Evolutionary conservation across 2,888 invertebrate species (phyloP), one percentile per base, ranked within the genome.

Genomic region (Laspeyria flexula): DNA sequence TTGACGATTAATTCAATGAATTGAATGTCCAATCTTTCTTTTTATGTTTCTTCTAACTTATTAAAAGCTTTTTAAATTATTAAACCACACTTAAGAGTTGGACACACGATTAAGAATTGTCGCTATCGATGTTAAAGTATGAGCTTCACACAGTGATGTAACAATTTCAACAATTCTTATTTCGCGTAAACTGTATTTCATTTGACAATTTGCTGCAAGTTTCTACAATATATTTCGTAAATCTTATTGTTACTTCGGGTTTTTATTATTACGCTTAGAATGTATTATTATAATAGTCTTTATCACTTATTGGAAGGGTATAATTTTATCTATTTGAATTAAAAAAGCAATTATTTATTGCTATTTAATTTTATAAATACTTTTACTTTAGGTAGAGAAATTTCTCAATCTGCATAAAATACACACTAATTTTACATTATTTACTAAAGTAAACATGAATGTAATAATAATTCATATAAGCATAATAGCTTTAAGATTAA

Each of bases 291-390:
- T 31, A 7, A 9, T 52, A 62, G 60, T 60, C 60, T 60, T 60
- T 60, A 62, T 52, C 63, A 52, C 45, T 52, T 57, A 56, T 45
- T 57, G 42, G 51, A 61, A 56, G 50, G 41, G 42, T 56, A 47
- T 61, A 44, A 7, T 33, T 9, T 15, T 15, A 15, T 12, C 11
- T 1, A 37, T 27, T 43, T 11, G 9, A 34, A 34, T 25, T n/a
- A 27, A 34, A 12, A n/a, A 23, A 12, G 27, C 27, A 29, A n/a
- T 43, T 3, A 34, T 34, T 25, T 15, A 35, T 18, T 16, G 25
- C 13, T 13, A 31, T 31, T 31, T 7, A 31, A 30, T 11, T 5
- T 4, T 11, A 30, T 30, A 11, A 11, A 18, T 18, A 18, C 18
- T 18, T 18, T 3, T 18, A 18, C 18, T n/a, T n/a, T n/a, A n/a